Evolutionary conservation across 2,113 vertebrate genomes (phyloP), one percentile per base, ranked within the genome.

Genomic region (Syngnathus floridae): DNA sequence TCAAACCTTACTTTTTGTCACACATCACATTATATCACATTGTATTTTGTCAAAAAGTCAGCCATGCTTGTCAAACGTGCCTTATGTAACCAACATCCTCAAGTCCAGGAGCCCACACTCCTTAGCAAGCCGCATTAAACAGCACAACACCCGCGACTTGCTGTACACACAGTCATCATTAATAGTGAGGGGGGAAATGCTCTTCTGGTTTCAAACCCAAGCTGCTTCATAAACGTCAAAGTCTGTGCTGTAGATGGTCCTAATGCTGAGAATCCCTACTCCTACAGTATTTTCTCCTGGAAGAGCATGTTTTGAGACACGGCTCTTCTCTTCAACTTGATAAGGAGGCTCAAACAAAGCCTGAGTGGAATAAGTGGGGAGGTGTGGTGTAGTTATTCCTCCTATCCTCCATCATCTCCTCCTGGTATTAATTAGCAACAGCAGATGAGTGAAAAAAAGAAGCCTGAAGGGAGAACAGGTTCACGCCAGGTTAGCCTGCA

Each of bases 351-450:
- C 76, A 70, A 78, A 81, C 62, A 74, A 76, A 77, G 59, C 43
- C 21, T 21, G 49, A 51, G 62, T 62, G 48, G 69, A 73, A 31
- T 69, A 70, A 71, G 69, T 64, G 31, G 41, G 49, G 66, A 75
- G 76, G 77, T 69, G 62, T 68, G 63, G 69, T 36, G 22, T 49
- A 78, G 72, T 66, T 69, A 69, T 66, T 72, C 69, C 66, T 67
- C 66, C 69, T 49, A 61, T 73, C 51, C 69, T 81, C 71, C 72
- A 62, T 66, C 62, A 72, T 67, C 70, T 35, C 37, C 61, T 60
- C 71, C 67, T 88, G 80, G 85, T 88, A 84, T 88, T 87, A 88
- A 90, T 88, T 88, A 90, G 84, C 81, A 86, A 84, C 77, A 84
- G 83, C 82, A 87, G 83, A 87, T 85, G 87, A 88, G 80, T 82